phyloP scores from a whole-genome alignment of 2,113 vertebrate species.

The Cephalopholis sonnerati region DNA sequence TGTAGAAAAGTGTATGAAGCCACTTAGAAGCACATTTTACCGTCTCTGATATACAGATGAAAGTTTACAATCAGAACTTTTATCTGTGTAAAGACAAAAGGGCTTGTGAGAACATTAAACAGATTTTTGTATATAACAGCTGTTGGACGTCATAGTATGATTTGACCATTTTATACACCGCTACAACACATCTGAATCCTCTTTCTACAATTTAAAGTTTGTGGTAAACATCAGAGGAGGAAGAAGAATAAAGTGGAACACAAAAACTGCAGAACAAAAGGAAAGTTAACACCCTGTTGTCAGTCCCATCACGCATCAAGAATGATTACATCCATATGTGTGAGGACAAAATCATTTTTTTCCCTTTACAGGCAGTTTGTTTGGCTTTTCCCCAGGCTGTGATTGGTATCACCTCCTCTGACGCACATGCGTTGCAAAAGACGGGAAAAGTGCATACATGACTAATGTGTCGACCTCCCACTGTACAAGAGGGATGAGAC shows the following conservation, averaged over 20 bases:
- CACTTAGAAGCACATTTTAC: neutral
- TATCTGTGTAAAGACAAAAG: neutral
- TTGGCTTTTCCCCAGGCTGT: constrained; percentile 2
- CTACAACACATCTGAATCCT: constrained; percentile 23
- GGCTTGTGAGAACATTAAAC: neutral
- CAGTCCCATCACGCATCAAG: neutral
- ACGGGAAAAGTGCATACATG: neutral
- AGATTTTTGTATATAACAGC: neutral
- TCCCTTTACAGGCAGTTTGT: constrained; percentile 14
- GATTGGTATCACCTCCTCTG: constrained; percentile 8
- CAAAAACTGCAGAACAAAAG: constrained; percentile 20
- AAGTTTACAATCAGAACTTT: neutral
- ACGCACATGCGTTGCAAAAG: constrained; percentile 32
- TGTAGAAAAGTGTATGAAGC: neutral
- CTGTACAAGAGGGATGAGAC: neutral
- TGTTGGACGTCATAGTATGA: neutral
- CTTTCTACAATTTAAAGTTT: neutral
- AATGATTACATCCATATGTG: constrained; percentile 62
- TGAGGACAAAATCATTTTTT: neutral
- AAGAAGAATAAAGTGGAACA: neutral
- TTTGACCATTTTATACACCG: neutral
- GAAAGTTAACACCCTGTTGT: constrained; percentile 48
- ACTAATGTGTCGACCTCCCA: neutral
- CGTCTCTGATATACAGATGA: constrained; percentile 1
- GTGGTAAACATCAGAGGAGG: constrained; percentile 15